phyloP scores from a whole-genome alignment of 2,888 invertebrate species.

The Rhingia campestris region DNA sequence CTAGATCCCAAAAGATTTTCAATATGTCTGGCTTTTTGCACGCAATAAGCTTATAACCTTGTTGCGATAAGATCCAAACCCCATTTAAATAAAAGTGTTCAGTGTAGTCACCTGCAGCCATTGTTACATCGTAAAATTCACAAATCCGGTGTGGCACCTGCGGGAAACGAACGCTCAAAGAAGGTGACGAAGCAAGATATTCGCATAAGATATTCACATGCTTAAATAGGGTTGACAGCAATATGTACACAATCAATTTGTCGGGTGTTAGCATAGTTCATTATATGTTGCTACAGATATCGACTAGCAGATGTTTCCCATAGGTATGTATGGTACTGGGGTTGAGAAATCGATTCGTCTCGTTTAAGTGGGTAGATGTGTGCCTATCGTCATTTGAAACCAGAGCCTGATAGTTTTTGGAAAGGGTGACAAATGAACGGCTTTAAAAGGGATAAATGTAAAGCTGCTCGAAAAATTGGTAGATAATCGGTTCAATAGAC shows the following conservation, averaged over 20 bases:
- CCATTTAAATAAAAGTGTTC: slow-evolving; percentile 22
- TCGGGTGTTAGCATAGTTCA: slow-evolving; percentile 35
- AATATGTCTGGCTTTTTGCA: too few relatives aligned
- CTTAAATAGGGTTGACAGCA: slow-evolving; percentile 23
- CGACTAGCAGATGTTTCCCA: slow-evolving; percentile 1
- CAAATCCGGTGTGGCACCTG: slow-evolving; percentile 23
- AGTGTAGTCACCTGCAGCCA: slow-evolving; percentile 21
- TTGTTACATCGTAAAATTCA: slow-evolving; percentile 35
- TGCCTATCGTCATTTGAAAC: not conserved
- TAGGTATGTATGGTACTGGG: not conserved
- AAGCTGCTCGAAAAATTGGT: not conserved
- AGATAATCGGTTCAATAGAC: too few relatives aligned
- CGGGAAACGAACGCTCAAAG: not conserved
- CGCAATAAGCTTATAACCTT: too few relatives aligned
- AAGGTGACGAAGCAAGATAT: not conserved
- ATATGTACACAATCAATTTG: slow-evolving; percentile 43
- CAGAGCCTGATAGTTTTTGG: not conserved
- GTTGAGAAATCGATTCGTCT: slow-evolving; percentile 1
- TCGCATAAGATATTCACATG: slow-evolving; percentile 26
- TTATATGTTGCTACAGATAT: slow-evolving; percentile 14
- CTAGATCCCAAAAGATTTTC: too few relatives aligned
- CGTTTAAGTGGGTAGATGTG: not conserved
- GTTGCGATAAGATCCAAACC: not conserved
- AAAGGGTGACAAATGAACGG: not conserved
- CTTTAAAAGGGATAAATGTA: not conserved